Base-by-base conservation (phyloP, 2,888 invertebrate genomes). In the Erebia ligea region DNA sequence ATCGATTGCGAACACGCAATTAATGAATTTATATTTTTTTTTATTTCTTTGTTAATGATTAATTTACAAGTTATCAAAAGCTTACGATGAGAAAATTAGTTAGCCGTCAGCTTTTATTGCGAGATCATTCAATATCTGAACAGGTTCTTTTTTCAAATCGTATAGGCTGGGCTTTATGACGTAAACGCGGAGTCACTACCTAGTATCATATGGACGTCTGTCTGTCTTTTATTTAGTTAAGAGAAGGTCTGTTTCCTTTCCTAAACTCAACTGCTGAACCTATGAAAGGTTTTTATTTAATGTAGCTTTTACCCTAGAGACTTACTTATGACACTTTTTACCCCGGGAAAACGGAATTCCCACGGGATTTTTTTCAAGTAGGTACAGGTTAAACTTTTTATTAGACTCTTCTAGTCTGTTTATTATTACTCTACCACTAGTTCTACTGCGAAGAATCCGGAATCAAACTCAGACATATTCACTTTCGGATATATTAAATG, bases 1-100 rank as follows among this genome's bases (percentile, higher is more conserved):
- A 64, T 71, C 42, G 52, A 4, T 66, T n/a, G 66, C 57, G 56
- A 66, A 45, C 66, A 66, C 21, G 56, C 66, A 34, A 40, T 66
- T 9, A 63, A 66, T 25, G 21, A 4, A 19, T 61, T 19, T 19
- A 45, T 61, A 48, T 65, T 1, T 56, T 1, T 56, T 56, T 66
- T 66, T 42, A 66, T 66, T 56, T 66, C 56, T 57, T 66, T 56
- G 56, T 54, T 64, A 54, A 54, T 64, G 64, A 13, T 54, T 64
- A 64, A 34, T 52, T 40, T 42, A 58, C 25, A 58, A 54, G 57
- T 58, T 57, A 34, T 50, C 40, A 25, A 67, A 45, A 66, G 54
- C 25, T 42, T 57, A 42, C 13, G 57, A 67, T 25, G 11, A 21
- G 48, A 57, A 45, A 57, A 67, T 57, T 57, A 67, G 21, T 57